Conservation (phyloP, 2,888 invertebrate genomes). For the Leptodirus hochenwartii region DNA sequence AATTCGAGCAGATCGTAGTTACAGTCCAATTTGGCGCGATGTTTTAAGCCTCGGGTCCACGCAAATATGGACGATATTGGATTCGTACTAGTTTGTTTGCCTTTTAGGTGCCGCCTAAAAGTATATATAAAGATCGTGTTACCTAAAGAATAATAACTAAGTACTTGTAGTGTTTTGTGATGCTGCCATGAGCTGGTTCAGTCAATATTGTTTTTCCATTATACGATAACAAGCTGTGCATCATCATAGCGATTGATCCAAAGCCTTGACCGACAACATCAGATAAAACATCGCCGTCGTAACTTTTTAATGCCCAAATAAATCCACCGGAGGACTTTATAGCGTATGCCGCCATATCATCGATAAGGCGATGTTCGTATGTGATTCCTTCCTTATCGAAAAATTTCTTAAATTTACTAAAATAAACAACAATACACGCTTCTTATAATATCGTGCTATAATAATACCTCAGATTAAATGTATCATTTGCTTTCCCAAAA, state of each 20-base stretch:
- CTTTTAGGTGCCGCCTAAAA: slow-evolving; percentile 60
- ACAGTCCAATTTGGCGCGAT: slow-evolving; percentile 58
- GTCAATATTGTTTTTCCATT: slow-evolving; percentile 70
- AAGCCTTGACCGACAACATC: slow-evolving; percentile 59
- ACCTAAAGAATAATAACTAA: slow-evolving; percentile 4
- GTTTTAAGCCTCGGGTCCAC: slow-evolving; percentile 65
- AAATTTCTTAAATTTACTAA: slow-evolving; percentile 45
- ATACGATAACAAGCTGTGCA: slow-evolving; percentile 68
- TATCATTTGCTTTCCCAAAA: not conserved
- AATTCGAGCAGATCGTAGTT: slow-evolving; percentile 52
- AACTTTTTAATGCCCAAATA: slow-evolving; percentile 82
- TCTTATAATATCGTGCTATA: not conserved
- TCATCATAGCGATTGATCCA: slow-evolving; percentile 75
- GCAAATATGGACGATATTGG: slow-evolving; percentile 85
- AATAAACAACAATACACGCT: slow-evolving; percentile 9
- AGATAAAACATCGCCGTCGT: slow-evolving; percentile 75
- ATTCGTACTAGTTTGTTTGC: slow-evolving; percentile 67
- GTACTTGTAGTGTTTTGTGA: slow-evolving; percentile 59
- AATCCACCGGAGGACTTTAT: slow-evolving; percentile 67
- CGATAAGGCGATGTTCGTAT: slow-evolving; percentile 76
- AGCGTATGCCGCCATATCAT: slow-evolving; percentile 75
- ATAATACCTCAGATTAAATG: not conserved
- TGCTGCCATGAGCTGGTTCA: slow-evolving; percentile 79
- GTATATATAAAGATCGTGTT: slow-evolving; percentile 15
- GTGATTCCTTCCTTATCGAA: slow-evolving; percentile 57